These are phyloP conservation scores for Eospalax fontanierii DNA, from an alignment of 2,797 vertebrate species.

Conservation along the genomic window DNA sequence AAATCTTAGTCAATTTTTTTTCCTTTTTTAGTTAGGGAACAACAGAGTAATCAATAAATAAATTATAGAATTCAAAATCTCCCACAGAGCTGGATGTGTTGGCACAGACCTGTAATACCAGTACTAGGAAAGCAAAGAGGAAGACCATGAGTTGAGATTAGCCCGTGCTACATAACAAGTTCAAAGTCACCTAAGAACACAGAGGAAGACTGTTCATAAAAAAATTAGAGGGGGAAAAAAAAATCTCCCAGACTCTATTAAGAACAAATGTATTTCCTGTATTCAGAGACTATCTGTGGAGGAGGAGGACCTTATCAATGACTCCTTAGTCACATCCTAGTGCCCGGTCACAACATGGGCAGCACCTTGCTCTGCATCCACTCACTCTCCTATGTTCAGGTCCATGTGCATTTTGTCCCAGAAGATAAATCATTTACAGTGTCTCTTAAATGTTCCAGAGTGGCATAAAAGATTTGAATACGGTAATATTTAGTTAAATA, in stretches of 20 bases:
- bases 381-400: not conserved
- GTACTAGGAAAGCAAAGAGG: not conserved
- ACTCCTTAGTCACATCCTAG: not conserved
- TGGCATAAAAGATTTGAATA: slow-evolving; percentile 10
- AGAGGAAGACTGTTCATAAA: not conserved
- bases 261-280: not conserved
- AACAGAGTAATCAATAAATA: slow-evolving; percentile 31
- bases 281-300: not conserved
- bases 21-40: slow-evolving; percentile 43
- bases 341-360: fast-evolving
- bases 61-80: slow-evolving; percentile 35
- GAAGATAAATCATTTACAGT: slow-evolving; percentile 53
- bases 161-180: not conserved
- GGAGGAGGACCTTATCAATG: not conserved
- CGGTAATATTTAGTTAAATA: too few species aligned
- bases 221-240: not conserved
- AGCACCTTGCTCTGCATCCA: not conserved
- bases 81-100: not conserved
- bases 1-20: not conserved
- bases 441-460: slow-evolving; percentile 4
- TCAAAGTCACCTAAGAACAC: not conserved
- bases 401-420: slow-evolving; percentile 36
- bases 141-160: not conserved
- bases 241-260: not conserved
- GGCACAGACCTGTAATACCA: not conserved